Evolutionary conservation across 2,888 invertebrate species (phyloP), one percentile per base, ranked within the genome.

Genomic region (Lepidochitona cinerea): DNA sequence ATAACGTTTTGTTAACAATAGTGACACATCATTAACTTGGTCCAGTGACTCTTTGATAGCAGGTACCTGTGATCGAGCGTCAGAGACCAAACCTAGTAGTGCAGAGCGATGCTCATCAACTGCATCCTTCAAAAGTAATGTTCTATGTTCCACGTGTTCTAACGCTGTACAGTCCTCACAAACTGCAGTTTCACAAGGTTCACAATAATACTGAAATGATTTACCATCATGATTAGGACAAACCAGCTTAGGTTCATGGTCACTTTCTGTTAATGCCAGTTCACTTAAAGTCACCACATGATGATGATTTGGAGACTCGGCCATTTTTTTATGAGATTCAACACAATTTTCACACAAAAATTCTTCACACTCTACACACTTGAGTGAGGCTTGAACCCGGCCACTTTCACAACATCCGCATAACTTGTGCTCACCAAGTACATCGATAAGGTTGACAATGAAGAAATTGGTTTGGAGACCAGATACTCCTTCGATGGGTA

Each of bases 121-220:
- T 35, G 92, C 92, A 72, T 92, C 92, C 65, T 87, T 81, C 37
- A 91, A 85, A 36, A 90, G 84, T 53, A 91, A 84, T 2, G 90
- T 91, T 54, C 84, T 83, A 81, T 92, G 92, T n/a, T 90, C 88
- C 29, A 89, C 87, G 82, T 92, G 92, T 75, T 92, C 92, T 7
- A 91, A 90, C 74, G 90, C 90, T 0, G 92, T 92, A 79, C 92
- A 92, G 70, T 89, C 89, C 75, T 89, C 88, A 79, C 92, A 92
- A 49, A 92, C 89, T 0, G 92, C 92, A 0, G 92, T 92, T 83
- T 92, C 92, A 83, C 92, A 92, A 68, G 91, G 90, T 14, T 88
- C 84, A 83, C 92, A 92, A 84, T 91, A 92, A 82, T 90, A 91
- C 73, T 90, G 87, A 68, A 90, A 78, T 0, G 85, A 79, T 74